These are phyloP conservation scores for Idaea biselata DNA, from an alignment of 2,888 invertebrate species.

Conservation along the genomic window DNA sequence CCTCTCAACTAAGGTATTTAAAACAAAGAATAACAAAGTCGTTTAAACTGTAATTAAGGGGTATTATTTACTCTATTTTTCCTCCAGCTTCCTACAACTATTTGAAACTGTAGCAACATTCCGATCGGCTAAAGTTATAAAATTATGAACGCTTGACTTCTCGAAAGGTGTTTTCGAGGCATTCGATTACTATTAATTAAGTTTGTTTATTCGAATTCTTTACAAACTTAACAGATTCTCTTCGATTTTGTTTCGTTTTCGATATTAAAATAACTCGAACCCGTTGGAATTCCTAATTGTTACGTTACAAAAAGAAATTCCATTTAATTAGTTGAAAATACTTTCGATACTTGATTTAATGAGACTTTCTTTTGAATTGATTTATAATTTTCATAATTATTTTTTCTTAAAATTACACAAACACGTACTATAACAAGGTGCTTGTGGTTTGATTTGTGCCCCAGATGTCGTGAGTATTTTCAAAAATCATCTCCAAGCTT, in stretches of 20 bases:
- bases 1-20: background rate
- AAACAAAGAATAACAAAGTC: slow-evolving; percentile 1
- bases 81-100: background rate
- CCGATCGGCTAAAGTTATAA: background rate
- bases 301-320: slow-evolving; percentile 13
- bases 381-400: too few species aligned
- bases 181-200: slow-evolving; percentile 45
- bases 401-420: too few species aligned
- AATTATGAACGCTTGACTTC: slow-evolving; percentile 2
- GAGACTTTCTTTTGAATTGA: background rate
- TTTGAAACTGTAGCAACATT: slow-evolving; percentile 6
- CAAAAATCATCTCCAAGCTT: too few species aligned
- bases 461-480: too few species aligned
- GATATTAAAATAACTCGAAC: slow-evolving; percentile 7
- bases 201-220: slow-evolving; percentile 43
- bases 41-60: slow-evolving; percentile 1
- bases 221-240: slow-evolving; percentile 36
- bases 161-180: slow-evolving; percentile 29
- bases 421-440: too few species aligned
- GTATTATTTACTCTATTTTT: background rate
- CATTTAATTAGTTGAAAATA: background rate
- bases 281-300: slow-evolving; percentile 24
- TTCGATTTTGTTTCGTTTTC: slow-evolving; percentile 30
- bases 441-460: too few species aligned
- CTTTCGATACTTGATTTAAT: background rate